These are phyloP conservation scores for Recurvirostra avosetta DNA, from an alignment of 2,113 vertebrate species.

Conservation along the genomic window DNA sequence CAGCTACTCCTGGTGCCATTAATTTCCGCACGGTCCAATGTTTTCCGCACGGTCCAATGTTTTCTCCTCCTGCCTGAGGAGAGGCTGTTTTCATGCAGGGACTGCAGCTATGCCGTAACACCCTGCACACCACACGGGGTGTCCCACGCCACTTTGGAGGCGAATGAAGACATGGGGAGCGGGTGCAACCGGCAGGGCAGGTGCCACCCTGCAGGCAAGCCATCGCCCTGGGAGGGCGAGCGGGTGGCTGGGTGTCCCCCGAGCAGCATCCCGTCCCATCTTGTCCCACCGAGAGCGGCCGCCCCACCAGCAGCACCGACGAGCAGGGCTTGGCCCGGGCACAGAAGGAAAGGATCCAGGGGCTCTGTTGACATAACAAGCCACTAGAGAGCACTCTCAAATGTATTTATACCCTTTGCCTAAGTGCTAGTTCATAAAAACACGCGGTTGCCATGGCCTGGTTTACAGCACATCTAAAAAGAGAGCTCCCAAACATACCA, in stretches of 20 bases:
- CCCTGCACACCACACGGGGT: fast-evolving
- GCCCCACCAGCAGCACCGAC: not conserved
- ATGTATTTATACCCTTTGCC: constrained; percentile 48
- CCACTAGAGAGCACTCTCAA: constrained; percentile 65
- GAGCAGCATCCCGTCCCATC: not conserved
- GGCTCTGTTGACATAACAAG: constrained; percentile 54
- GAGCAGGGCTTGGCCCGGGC: not conserved
- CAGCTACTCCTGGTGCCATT: not conserved
- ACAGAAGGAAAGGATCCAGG: constrained; percentile 38
- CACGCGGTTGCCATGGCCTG: constrained; percentile 52
- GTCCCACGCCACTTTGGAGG: fast-evolving
- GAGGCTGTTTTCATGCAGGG: fast-evolving
- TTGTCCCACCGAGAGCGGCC: not conserved
- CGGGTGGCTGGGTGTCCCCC: not conserved
- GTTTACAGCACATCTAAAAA: constrained; percentile 51
- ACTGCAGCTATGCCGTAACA: fast-evolving
- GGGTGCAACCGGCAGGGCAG: not conserved
- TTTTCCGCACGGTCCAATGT: fast-evolving
- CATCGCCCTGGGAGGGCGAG: fast-evolving
- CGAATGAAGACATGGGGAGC: fast-evolving
- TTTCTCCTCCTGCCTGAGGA: not conserved
- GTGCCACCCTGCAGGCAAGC: not conserved
- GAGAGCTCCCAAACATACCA: constrained; percentile 46
- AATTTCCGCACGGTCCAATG: fast-evolving
- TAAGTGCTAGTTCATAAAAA: constrained; percentile 47